These are phyloP conservation scores for Procambarus clarkii DNA, from an alignment of 1,140 invertebrate species.

Conservation along the genomic window DNA sequence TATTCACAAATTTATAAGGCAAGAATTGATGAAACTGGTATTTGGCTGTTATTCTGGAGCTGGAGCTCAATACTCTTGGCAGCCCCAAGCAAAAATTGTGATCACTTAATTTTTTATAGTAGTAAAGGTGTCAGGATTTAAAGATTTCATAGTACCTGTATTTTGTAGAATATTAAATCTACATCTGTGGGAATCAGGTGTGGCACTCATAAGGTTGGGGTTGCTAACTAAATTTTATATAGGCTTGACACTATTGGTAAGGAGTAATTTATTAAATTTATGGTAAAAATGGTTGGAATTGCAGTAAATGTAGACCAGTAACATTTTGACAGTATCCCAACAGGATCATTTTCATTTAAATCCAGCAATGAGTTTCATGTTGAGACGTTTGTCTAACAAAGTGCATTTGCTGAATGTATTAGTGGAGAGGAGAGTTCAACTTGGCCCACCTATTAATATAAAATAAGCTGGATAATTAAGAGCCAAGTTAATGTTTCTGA, in stretches of 20 bases:
- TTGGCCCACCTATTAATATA: neutral
- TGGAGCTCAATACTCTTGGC: neutral
- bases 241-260: neutral
- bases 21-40: neutral
- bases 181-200: slow-evolving; percentile 52
- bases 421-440: neutral
- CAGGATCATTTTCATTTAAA: slow-evolving; percentile 11
- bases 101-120: neutral
- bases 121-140: neutral
- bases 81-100: neutral
- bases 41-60: neutral
- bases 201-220: slow-evolving; percentile 10
- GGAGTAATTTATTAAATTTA: neutral
- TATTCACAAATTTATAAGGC: too few relatives aligned
- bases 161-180: slow-evolving; percentile 34
- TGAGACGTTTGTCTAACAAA: slow-evolving; percentile 4
- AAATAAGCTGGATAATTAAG: neutral
- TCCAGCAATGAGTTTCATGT: slow-evolving; percentile 18
- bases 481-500: slow-evolving; percentile 24
- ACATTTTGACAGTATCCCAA: neutral
- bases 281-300: neutral
- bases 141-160: slow-evolving; percentile 38
- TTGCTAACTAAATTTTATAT: slow-evolving; percentile 10
- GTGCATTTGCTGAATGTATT: neutral
- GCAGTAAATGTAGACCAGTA: neutral